Percentiles rank a stretch among this genome's conserved stretches.
phyloP scores from a whole-genome alignment of 2,797 vertebrate species.

The Diceros bicornis region DNA sequence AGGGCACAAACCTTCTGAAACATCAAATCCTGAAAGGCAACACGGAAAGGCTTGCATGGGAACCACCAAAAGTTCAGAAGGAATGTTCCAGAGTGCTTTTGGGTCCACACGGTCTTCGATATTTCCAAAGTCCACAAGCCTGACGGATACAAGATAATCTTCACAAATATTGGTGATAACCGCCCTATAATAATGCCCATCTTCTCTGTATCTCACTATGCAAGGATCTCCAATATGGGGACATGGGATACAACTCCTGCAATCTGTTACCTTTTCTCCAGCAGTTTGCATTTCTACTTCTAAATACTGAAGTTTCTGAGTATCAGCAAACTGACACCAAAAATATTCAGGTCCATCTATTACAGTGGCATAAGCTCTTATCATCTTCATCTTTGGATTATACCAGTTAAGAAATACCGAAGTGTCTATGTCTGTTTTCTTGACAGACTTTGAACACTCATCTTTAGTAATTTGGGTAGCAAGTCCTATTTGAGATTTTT shows the following conservation, averaged over 20 bases:
- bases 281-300: constrained; percentile 88
- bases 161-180: constrained; percentile 87
- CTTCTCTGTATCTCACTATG: constrained; percentile 91
- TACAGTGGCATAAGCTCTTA: constrained; percentile 90
- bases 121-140: constrained; percentile 96
- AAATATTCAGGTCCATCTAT: constrained; percentile 92
- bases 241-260: constrained; percentile 20
- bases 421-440: background rate
- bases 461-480: background rate
- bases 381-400: constrained; percentile 81
- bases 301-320: constrained; percentile 89
- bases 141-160: constrained; percentile 86
- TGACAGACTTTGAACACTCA: background rate
- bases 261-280: constrained; percentile 76
- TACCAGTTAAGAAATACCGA: constrained; percentile 85
- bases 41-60: constrained; percentile 94
- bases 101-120: constrained; percentile 87
- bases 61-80: constrained; percentile 88
- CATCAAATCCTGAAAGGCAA: constrained; percentile 92
- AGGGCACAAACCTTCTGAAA: constrained; percentile 91
- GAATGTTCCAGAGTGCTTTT: constrained; percentile 90
- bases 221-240: constrained; percentile 91
- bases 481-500: constrained; percentile 61
- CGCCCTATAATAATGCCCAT: constrained; percentile 94
- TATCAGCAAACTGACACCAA: constrained; percentile 93